Conservation (phyloP, 2,797 vertebrate genomes). For the Urosaurus nigricauda region DNA sequence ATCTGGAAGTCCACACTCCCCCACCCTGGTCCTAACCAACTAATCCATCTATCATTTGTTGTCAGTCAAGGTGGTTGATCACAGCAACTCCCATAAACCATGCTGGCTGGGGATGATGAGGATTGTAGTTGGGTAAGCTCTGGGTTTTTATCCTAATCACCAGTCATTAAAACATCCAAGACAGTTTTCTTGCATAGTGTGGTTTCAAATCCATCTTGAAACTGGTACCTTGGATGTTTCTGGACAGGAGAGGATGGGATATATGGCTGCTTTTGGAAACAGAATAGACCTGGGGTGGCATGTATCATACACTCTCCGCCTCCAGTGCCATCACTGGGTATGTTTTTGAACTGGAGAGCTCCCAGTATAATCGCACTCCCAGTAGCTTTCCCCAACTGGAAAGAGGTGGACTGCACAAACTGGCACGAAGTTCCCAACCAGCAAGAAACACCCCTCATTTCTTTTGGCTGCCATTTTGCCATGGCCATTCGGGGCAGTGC, state of each 20-base stretch:
- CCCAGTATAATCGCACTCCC: not conserved
- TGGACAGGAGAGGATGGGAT: not conserved
- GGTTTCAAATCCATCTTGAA: too few relatives aligned
- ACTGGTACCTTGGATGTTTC: too few relatives aligned
- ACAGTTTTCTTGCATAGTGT: too few relatives aligned
- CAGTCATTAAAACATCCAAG: too few relatives aligned
- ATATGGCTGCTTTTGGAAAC: not conserved
- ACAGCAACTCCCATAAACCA: too few relatives aligned
- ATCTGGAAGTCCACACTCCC: not conserved
- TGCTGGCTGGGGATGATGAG: too few relatives aligned
- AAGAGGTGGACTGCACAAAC: not conserved
- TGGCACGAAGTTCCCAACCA: not conserved
- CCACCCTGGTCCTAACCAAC: not conserved
- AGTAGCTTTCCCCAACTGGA: not conserved
- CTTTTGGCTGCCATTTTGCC: not conserved
- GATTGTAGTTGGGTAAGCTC: too few relatives aligned
- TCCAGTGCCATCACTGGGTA: not conserved
- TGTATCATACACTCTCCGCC: too few relatives aligned
- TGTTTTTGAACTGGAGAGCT: not conserved
- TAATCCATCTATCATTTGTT: too few relatives aligned
- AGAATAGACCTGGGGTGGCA: too few relatives aligned
- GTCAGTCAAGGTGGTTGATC: too few relatives aligned
- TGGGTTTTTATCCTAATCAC: too few relatives aligned
- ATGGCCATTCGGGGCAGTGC: not conserved
- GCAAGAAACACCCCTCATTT: not conserved